Evolutionary conservation across 2,113 vertebrate genomes (phyloP).

Genomic region (Dipodomys stephensi): DNA sequence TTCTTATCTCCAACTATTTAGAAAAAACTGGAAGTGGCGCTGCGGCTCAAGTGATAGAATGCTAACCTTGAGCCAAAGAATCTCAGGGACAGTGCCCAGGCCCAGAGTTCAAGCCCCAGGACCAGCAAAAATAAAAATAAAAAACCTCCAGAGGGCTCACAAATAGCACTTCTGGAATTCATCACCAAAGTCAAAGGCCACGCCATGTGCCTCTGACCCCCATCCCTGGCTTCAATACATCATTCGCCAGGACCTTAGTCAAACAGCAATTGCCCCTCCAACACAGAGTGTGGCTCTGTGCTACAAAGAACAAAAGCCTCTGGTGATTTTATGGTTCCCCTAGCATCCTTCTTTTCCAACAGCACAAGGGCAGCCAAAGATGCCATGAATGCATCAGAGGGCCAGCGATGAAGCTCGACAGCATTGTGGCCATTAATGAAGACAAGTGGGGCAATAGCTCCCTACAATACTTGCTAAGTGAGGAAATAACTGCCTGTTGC

Average conservation of each 20-base stretch:
- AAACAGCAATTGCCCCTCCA: neutral
- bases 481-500: neutral
- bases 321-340: neutral
- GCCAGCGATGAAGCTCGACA: neutral
- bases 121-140: neutral
- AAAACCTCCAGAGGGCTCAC: neutral
- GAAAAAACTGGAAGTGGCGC: too few relatives aligned
- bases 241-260: neutral
- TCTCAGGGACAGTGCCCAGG: too few relatives aligned
- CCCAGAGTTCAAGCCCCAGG: too few relatives aligned
- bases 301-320: constrained; percentile 24
- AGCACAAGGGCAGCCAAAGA: neutral
- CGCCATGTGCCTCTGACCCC: neutral
- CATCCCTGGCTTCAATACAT: neutral
- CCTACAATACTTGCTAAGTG: neutral
- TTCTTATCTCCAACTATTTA: too few relatives aligned
- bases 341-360: constrained; percentile 10
- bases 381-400: neutral
- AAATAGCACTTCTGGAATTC: constrained; percentile 16
- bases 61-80: too few relatives aligned
- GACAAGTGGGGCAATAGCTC: constrained; percentile 16
- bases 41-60: too few relatives aligned
- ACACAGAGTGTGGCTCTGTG: neutral
- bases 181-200: neutral
- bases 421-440: constrained; percentile 21